A percentile compares a stretch with the other conserved stretches of the same genome.
phyloP scores from a whole-genome alignment of 2,888 invertebrate species.

The Eupithecia subfuscata region DNA sequence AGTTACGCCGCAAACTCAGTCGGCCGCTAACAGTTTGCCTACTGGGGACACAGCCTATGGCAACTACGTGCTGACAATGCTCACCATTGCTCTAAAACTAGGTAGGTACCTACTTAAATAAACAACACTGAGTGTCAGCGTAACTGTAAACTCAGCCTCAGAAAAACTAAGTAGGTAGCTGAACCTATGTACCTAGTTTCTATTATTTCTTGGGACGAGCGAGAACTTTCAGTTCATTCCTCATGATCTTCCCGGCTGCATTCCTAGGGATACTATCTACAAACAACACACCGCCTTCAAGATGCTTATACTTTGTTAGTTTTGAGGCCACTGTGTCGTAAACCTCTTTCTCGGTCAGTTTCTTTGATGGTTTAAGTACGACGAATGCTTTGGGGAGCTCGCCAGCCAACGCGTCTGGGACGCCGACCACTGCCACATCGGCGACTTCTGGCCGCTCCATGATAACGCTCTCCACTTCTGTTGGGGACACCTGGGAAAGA shows the following conservation, averaged over 20 bases:
- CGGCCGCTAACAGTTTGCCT: too few relatives aligned
- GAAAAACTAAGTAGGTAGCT: background rate
- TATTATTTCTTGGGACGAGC: constrained; percentile 50
- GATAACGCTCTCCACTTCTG: constrained; percentile 91
- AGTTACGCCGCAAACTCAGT: too few relatives aligned
- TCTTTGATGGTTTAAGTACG: constrained; percentile 83
- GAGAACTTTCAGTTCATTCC: constrained; percentile 86
- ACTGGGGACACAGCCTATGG: too few relatives aligned
- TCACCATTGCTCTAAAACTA: background rate
- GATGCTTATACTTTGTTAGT: constrained; percentile 88
- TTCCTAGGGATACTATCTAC: constrained; percentile 89
- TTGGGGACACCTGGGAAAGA: constrained; percentile 90
- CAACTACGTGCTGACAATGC: background rate
- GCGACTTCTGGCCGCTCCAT: constrained; percentile 88
- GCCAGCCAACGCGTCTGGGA: constrained; percentile 87
- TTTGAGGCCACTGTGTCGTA: constrained; percentile 84
- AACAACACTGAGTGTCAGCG: background rate
- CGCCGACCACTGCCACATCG: constrained; percentile 92
- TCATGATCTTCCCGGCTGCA: constrained; percentile 89
- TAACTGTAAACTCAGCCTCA: background rate
- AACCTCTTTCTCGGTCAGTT: constrained; percentile 83
- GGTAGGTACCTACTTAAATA: background rate
- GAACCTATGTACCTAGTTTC: background rate
- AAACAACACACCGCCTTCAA: constrained; percentile 88
- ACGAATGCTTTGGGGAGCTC: constrained; percentile 91